Evolutionary conservation across 2,113 vertebrate genomes (phyloP).

Genomic region (Colaptes auratus): DNA sequence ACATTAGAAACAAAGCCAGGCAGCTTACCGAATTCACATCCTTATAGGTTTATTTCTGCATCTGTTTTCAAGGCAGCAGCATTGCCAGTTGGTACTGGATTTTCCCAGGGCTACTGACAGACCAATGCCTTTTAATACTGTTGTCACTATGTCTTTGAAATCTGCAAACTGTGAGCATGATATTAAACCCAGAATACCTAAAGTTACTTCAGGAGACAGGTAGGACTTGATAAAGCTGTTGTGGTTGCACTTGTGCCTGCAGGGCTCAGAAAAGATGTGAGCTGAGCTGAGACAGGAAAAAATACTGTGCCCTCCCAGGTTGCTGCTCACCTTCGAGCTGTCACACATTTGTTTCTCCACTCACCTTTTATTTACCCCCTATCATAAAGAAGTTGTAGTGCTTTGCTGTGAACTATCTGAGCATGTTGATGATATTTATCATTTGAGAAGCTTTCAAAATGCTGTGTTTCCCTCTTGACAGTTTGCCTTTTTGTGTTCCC

Average conservation of each 20-base stretch:
- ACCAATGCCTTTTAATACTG: neutral
- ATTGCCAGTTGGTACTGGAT: neutral
- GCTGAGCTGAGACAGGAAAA: neutral
- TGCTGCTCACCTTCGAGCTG: neutral
- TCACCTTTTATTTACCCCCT: neutral
- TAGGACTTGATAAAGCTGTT: conserved; percentile 17
- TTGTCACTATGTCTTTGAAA: neutral
- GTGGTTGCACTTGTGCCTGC: neutral
- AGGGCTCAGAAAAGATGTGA: neutral
- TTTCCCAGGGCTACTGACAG: neutral
- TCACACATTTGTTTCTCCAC: neutral
- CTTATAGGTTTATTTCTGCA: neutral
- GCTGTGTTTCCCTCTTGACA: neutral
- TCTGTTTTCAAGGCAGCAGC: neutral
- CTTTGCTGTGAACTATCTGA: neutral
- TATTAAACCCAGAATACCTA: neutral
- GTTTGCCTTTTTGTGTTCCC: neutral
- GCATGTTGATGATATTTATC: neutral
- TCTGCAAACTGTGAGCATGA: neutral
- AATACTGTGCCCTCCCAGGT: neutral
- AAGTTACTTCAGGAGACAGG: neutral
- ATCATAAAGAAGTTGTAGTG: neutral
- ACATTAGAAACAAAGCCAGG: neutral
- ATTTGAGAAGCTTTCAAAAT: conserved; percentile 5
- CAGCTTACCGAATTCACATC: neutral